Evolutionary conservation across 2,797 vertebrate species (phyloP).

Genomic region (Choloepus didactylus): DNA sequence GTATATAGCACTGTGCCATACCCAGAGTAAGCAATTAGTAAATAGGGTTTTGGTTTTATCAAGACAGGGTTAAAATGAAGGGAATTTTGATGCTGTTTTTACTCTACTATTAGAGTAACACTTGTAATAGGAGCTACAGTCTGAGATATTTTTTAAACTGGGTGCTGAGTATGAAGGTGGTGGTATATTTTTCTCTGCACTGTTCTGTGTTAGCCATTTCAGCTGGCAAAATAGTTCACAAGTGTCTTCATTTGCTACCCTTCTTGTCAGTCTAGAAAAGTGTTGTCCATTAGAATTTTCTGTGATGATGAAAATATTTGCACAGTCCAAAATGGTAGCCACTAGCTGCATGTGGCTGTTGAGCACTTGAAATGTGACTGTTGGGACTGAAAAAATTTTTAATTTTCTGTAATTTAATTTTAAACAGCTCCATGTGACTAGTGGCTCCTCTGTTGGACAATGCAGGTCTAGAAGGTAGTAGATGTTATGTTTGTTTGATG

Average conservation of each 20-base stretch:
- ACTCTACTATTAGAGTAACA: not conserved
- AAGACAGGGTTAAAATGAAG: not conserved
- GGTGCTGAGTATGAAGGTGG: not conserved
- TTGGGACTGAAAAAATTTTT: not conserved
- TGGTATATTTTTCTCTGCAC: not conserved
- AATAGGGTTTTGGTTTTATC: not conserved
- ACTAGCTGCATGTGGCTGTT: not conserved
- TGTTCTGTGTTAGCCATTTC: not conserved
- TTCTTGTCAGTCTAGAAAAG: not conserved
- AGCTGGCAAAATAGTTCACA: not conserved
- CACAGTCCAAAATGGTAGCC: not conserved
- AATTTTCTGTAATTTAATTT: conserved; percentile 34
- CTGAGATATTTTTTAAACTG: not conserved
- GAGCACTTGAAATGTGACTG: not conserved
- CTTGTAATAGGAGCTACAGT: not conserved
- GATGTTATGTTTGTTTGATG: not conserved
- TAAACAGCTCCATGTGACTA: not conserved
- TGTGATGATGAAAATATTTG: not conserved
- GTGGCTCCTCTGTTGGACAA: not conserved
- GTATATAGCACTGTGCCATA: not conserved
- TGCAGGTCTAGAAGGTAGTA: not conserved
- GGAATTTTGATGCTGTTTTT: not conserved
- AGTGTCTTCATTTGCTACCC: not conserved
- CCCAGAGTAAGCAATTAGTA: not conserved
- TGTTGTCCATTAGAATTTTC: not conserved